These are phyloP conservation scores for Drosophila colorata DNA, from an alignment of 2,888 invertebrate species.

Conservation along the genomic window DNA sequence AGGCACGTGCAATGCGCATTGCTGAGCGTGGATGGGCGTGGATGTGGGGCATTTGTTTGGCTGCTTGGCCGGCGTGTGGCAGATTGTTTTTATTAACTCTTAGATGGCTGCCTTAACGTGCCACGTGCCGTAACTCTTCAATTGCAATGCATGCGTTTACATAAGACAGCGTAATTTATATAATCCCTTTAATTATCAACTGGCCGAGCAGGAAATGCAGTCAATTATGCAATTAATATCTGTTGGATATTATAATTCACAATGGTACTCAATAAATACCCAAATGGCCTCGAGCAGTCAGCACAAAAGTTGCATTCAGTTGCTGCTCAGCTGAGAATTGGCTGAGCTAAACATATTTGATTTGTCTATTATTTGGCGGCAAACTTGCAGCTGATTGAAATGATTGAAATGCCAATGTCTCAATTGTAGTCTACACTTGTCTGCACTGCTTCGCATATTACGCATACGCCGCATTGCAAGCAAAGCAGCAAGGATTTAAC, in stretches of 20 bases:
- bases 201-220: neutral
- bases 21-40: constrained; percentile 12
- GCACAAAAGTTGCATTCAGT: neutral
- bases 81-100: constrained; percentile 40
- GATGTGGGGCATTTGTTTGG: constrained; percentile 42
- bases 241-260: constrained; percentile 2
- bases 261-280: too few relatives aligned
- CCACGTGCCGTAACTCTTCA: constrained; percentile 34
- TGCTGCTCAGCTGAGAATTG: neutral
- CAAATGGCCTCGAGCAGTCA: neutral
- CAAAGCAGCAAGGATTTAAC: constrained; percentile 28
- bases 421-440: constrained; percentile 31
- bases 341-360: too few relatives aligned
- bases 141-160: constrained; percentile 18
- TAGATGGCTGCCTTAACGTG: constrained; percentile 33
- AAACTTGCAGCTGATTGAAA: constrained; percentile 30
- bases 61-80: constrained; percentile 20
- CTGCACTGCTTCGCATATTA: constrained; percentile 36
- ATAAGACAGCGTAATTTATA: constrained; percentile 32
- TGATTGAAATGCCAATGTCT: constrained; percentile 41
- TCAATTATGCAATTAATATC: constrained; percentile 18
- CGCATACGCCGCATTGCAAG: constrained; percentile 45
- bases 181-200: constrained; percentile 32
- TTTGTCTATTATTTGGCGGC: constrained; percentile 5
- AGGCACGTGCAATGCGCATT: constrained; percentile 57